phyloP scores from a whole-genome alignment of 1,140 invertebrate genomes.

The Eriocheir sinensis region DNA sequence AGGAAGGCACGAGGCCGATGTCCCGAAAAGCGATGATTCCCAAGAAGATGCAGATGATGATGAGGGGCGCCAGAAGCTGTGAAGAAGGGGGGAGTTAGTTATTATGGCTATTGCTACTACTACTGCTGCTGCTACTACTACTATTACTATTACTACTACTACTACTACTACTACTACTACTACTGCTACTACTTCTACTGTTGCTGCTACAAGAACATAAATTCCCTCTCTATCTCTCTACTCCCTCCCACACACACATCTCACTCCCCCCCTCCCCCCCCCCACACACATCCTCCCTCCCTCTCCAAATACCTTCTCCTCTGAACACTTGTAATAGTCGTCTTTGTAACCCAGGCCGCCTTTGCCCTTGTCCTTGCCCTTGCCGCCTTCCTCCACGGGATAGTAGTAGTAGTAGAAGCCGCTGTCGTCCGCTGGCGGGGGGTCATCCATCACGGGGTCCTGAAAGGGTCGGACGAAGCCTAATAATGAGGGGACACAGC shows the following conservation, averaged over 20 bases:
- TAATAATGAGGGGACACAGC: background rate
- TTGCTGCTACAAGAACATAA: background rate
- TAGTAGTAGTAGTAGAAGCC: slow-evolving; percentile 65
- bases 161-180: slow-evolving; percentile 25
- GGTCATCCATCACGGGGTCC: background rate
- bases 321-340: slow-evolving; percentile 42
- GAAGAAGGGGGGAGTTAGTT: background rate
- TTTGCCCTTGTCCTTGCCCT: background rate
- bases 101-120: background rate
- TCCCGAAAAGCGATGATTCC: slow-evolving; percentile 46
- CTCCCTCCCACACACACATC: background rate
- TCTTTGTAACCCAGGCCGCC: background rate
- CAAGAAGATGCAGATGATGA: slow-evolving; percentile 67
- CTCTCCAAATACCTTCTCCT: slow-evolving; percentile 37
- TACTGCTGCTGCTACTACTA: background rate
- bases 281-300: background rate
- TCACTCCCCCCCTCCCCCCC: background rate
- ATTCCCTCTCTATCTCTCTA: background rate
- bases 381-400: slow-evolving; percentile 44
- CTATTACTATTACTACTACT: slow-evolving; percentile 11
- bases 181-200: background rate
- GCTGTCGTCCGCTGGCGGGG: background rate
- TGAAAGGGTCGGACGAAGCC: background rate
- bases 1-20: slow-evolving; percentile 54
- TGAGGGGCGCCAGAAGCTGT: slow-evolving; percentile 60